A percentile compares a stretch with the other conserved stretches of the same genome.
phyloP scores from a whole-genome alignment of 2,113 vertebrate genomes.

The Malurus elegans region DNA sequence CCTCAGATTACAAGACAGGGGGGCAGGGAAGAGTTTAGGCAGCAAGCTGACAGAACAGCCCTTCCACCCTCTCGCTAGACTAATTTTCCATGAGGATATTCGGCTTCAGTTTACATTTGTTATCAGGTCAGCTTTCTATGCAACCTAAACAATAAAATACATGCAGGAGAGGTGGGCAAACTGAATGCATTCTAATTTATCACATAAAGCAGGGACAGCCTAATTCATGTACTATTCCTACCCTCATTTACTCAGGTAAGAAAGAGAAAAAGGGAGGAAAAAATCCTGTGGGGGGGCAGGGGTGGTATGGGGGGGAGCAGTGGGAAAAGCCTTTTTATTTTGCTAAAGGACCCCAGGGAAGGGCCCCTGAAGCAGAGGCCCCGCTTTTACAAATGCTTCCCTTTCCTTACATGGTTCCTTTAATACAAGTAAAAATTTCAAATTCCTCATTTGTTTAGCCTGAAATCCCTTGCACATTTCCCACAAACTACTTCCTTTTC shows the following conservation, averaged over 20 bases:
- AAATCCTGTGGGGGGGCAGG: not conserved
- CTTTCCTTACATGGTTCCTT: slow-evolving; percentile 68
- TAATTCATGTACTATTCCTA: slow-evolving; percentile 9
- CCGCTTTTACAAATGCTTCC: slow-evolving; percentile 68
- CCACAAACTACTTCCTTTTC: slow-evolving; percentile 87
- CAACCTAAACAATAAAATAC: slow-evolving; percentile 26
- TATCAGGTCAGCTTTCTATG: slow-evolving; percentile 3
- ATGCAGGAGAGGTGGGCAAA: not conserved
- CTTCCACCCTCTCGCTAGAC: not conserved
- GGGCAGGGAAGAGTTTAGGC: not conserved
- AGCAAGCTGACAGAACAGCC: not conserved
- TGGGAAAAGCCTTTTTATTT: slow-evolving; percentile 30
- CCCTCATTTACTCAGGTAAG: slow-evolving; percentile 48
- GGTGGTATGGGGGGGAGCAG: not conserved
- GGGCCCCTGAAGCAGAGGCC: slow-evolving; percentile 49
- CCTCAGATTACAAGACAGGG: not conserved
- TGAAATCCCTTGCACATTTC: slow-evolving; percentile 83
- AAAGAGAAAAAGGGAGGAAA: slow-evolving; percentile 23
- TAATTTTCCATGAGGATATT: not conserved
- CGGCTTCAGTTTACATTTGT: not conserved
- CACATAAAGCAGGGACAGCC: slow-evolving; percentile 9
- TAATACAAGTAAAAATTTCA: slow-evolving; percentile 78
- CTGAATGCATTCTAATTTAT: not conserved
- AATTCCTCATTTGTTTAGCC: slow-evolving; percentile 86
- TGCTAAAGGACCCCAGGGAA: slow-evolving; percentile 57